phyloP scores from a whole-genome alignment of 2,113 vertebrate genomes.

The Sebastes schlegelii region DNA sequence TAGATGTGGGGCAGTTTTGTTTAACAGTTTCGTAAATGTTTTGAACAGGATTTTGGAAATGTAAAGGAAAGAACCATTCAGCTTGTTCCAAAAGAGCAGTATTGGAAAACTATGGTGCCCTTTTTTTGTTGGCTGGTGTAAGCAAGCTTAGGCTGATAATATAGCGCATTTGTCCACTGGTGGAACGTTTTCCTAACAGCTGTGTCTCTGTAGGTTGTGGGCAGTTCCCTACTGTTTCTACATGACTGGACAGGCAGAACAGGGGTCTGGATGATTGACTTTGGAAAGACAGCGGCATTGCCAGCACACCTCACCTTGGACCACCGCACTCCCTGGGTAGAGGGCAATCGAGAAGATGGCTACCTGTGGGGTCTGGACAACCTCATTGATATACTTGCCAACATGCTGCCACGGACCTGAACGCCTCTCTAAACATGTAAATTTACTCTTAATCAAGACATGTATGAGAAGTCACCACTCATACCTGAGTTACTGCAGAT shows the following conservation, averaged over 20 bases:
- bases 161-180: neutral
- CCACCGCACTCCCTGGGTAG: constrained; percentile 88
- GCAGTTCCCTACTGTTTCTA: constrained; percentile 90
- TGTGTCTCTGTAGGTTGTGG: constrained; percentile 85
- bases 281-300: constrained; percentile 87
- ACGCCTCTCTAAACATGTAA: neutral
- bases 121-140: neutral
- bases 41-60: neutral
- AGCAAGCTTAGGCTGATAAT: neutral
- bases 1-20: neutral
- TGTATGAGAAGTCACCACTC: no score
- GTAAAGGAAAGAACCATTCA: neutral
- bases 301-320: constrained; percentile 82
- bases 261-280: constrained; percentile 94
- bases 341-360: constrained; percentile 90
- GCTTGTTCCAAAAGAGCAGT: neutral
- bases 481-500: neutral
- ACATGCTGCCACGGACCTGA: constrained; percentile 71
- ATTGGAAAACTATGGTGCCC: neutral
- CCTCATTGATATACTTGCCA: constrained; percentile 83
- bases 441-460: constrained; percentile 9
- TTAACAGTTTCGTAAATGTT: neutral
- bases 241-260: constrained; percentile 85
- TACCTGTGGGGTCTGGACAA: constrained; percentile 93
- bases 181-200: neutral